Percentiles rank a stretch among this genome's conserved stretches.
These are phyloP conservation scores for Lucilia cuprina DNA, from an alignment of 1,140 invertebrate species.

Conservation along the genomic window DNA sequence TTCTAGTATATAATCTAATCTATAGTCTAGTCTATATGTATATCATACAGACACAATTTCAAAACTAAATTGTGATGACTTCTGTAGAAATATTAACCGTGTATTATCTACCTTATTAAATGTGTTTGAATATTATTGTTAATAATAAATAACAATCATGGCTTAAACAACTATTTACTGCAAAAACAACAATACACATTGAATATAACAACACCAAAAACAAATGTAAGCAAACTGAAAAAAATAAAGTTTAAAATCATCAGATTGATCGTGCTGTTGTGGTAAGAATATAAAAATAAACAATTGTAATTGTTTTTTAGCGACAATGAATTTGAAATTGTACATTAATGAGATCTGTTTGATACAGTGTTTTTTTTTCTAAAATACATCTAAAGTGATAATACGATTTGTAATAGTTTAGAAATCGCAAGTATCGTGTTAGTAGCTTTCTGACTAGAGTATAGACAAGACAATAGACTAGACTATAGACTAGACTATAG, in stretches of 20 bases:
- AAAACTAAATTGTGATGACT: too few species aligned
- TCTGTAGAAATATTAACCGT: too few species aligned
- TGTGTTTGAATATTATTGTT: constrained; percentile 8
- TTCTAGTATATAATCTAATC: too few species aligned
- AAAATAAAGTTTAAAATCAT: background rate
- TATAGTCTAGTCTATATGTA: too few species aligned
- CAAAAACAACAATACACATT: background rate
- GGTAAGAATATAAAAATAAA: constrained; percentile 12
- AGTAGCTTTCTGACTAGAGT: too few species aligned
- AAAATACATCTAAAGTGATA: background rate
- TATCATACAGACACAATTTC: too few species aligned
- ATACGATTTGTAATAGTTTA: background rate
- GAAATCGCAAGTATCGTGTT: constrained; percentile 12
- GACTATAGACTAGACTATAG: too few species aligned
- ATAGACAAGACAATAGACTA: too few species aligned
- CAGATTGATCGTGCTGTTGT: background rate
- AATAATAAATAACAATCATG: constrained; percentile 10
- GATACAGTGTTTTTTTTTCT: background rate
- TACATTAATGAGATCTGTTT: background rate
- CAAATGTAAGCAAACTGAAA: background rate
- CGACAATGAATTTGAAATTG: constrained; percentile 10
- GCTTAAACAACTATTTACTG: background rate
- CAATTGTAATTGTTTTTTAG: constrained; percentile 12
- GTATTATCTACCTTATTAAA: background rate
- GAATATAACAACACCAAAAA: background rate